Base-by-base conservation (phyloP, 2,113 vertebrate species). In the Anser brachyrhynchus region DNA sequence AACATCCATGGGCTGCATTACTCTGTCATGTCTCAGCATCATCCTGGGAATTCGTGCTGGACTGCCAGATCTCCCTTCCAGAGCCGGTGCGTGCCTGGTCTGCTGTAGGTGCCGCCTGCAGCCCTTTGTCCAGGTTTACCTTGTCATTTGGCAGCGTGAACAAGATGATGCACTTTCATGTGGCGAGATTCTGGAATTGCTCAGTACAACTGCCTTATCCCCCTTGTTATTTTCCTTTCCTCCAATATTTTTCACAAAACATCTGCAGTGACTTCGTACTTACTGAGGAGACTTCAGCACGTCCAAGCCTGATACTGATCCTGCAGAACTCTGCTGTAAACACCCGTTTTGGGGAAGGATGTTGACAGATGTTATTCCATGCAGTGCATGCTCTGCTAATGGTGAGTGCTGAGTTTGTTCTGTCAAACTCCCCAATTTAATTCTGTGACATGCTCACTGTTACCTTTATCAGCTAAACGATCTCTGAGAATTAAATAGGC, bases 31-130 rank as follows among this genome's bases (percentile, higher is more conserved):
- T 71, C 43, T 93, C 33, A 46, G 52, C 43, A 26, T 65, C 52
- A 35, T 61, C 26, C 58, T 91, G 49, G 80, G 31, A 92, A 72
- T 89, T 82, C 18, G 6, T 10, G 16, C 19, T 61, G 31, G 59
- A 26, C 29, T 58, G 51, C 28, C 73, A 46, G 71, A 70, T 76
- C 10, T 22, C 61, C 55, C 54, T 58, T 41, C 39, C 76, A 79
- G n/a, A 64, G 18, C 54, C 2, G 1, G 7, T 58, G 66, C 1
- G 0, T 77, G 41, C 35, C 73, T 44, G 33, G 28, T 84, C 3
- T 80, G 73, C n/a, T 41, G 29, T 39, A 78, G 31, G 35, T 84
- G 33, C 11, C 18, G 9, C 10, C 39, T 89, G 62, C 51, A 85
- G 58, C 31, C 23, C 31, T 83, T 44, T 13, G 11, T 80, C 37